Conservation (phyloP, 23 tunicate genomes). For the Diplosoma virens region DNA sequence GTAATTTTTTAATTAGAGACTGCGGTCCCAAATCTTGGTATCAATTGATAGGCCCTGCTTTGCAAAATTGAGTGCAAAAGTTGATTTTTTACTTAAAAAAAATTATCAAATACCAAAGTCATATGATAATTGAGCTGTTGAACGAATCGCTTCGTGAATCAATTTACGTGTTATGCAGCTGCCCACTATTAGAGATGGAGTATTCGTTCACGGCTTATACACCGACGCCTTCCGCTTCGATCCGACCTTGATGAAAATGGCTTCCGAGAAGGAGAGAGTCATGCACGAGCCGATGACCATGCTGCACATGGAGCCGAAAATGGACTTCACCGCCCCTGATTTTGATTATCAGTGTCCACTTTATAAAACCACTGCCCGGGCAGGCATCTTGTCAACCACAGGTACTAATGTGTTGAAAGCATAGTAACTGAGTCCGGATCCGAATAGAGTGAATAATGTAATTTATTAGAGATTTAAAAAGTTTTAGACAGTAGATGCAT, state of each 20-base stretch:
- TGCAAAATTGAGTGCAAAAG: too few species aligned
- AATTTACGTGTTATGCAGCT: slow-evolving; percentile 24
- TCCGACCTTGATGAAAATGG: slow-evolving; percentile 50
- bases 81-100: too few species aligned
- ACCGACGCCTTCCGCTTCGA: slow-evolving; percentile 91
- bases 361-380: slow-evolving; percentile 78
- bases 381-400: slow-evolving; percentile 92
- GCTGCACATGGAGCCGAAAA: slow-evolving; percentile 85
- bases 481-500: too few species aligned
- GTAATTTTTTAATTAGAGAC: too few species aligned
- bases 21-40: too few species aligned
- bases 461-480: too few species aligned
- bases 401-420: too few species aligned
- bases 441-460: too few species aligned
- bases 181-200: slow-evolving; percentile 71
- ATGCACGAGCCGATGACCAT: slow-evolving; percentile 88
- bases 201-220: slow-evolving; percentile 74
- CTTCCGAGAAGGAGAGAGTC: slow-evolving; percentile 58
- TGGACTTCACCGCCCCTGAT: slow-evolving; percentile 80
- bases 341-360: slow-evolving; percentile 85
- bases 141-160: not conserved
- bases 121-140: too few species aligned
- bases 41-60: too few species aligned
- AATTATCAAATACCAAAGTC: too few species aligned
- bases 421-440: too few species aligned